Base-by-base conservation (phyloP, 2,797 vertebrate genomes). In the Coregonus ussuriensis region DNA sequence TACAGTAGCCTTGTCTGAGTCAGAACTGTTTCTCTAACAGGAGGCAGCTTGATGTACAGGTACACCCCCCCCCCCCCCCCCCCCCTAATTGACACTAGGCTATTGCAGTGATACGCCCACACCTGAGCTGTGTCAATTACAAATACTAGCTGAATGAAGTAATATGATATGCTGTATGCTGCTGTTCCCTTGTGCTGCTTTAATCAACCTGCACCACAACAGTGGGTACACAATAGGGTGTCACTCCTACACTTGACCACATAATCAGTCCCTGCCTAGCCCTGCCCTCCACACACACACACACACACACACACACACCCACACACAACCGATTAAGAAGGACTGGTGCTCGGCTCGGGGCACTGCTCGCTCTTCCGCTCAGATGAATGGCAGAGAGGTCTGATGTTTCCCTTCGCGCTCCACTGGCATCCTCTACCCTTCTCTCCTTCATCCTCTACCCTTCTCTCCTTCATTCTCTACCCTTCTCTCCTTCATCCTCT, bases 341-440 rank as follows among this genome's bases (percentile, higher is more conserved):
- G 74, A 53, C 52, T 74, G 77, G 74, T 80, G 16, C 80, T 78
- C 3, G 70, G 72, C 76, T 75, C 31, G 7, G 41, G 74, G 47
- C 37, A 18, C 76, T 65, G 82, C 79, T 82, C 53, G 13, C 14
- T 84, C 51, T 74, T 86, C 77, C 62, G 74, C 81, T 33, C 80
- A 77, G 75, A 80, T 41, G 84, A 84, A 73, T 11, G 76, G 68
- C 77, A 14, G 1, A 79, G 80, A 81, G 74, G 77, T 85, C 83
- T 70, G 81, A 74, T 78, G 81, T 85, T 88, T 85, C 83, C 79
- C 41, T 69, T 2, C 25, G 1, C 0, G 71, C 80, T 77, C 4
- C 7, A 71, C 79, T 80, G 37, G 18, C 41, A 47, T 47, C 2
- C 41, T 47, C 41, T 33, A 33, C 31, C 0, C 31, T 41, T 41